Base-by-base conservation (phyloP, 1,140 invertebrate genomes). In the Mizuhopecten yessoensis region DNA sequence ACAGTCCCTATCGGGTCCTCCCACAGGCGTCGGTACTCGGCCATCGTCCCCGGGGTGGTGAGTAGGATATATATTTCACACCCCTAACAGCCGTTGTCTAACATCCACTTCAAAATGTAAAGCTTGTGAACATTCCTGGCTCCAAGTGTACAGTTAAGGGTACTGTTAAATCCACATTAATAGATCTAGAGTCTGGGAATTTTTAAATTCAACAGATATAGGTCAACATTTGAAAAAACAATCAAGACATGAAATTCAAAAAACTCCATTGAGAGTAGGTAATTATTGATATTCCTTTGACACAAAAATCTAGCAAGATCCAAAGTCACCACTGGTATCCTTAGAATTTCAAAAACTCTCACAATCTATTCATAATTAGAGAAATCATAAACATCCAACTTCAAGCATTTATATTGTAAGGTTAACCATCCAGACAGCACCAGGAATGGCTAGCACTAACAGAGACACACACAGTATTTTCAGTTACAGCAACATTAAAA, bases 1-100 rank as follows among this genome's bases (percentile, higher is more conserved):
- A 94, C 93, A 42, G 92, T 91, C 42, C 94, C 93, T 34, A 95
- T 45, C 17, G 94, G 94, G 39, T 94, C 94, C 86, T 95, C 94
- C 94, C 93, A 94, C 90, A 92, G 94, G 33, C 92, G 91, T 36
- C 88, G 89, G 57, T 93, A 93, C 15, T 91, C 90, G 75, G 87
- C 75, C 92, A 92, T 92, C 33, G 89, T 92, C 33, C 93, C 89
- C 90, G 87, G 91, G 75, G 89, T 93, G 86, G 34, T n/a, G n/a
- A n/a, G n/a, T n/a, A 42, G 33, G 23, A 29, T 7, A 10, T 29
- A 7, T 29, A 29, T 75, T n/a, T 75, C 3, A 75, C 57, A 75
- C 57, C 57, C 57, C 29, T 9, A n/a, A 5, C n/a, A 5, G 5
- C 57, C 5, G 9, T 29, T 3, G n/a, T 75, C 57, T 75, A 17